Base-by-base conservation (phyloP, 1,140 invertebrate species). In the Cydia fagiglandana region DNA sequence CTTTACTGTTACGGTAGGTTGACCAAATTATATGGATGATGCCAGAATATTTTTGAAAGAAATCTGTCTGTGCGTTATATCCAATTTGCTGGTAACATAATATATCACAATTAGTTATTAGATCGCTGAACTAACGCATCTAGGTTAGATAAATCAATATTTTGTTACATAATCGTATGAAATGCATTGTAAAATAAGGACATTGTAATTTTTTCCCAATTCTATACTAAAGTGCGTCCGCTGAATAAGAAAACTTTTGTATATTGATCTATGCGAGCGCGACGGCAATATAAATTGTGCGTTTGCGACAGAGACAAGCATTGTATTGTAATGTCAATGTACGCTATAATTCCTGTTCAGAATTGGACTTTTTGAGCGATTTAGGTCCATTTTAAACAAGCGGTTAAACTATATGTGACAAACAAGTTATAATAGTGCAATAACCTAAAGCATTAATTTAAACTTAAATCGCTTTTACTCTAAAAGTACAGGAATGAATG, bases 91-190 rank as follows among this genome's bases (percentile, higher is more conserved):
- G 56, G 20, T 24, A 47, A 47, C 12, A 47, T 47, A 47, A 13
- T 47, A 47, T 47, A 53, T 61, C 20, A 61, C 20, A 20, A 61
- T 12, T 61, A 38, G 66, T 70, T 7, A 10, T 41, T 70, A 38
- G 34, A 41, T 70, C 66, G 64, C 30, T 68, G 34, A 45, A 41
- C 30, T 70, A 38, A 47, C 24, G 17, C 34, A 73, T 50, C 70
- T 34, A 41, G 20, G 6, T 15, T 45, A 50, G 1, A 53, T 7
- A 47, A 73, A 73, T 28, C 47, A 53, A 73, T 73, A 73, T 73
- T 73, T 73, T 73, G 73, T 73, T 73, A 73, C 73, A 50, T 50
- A 73, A 73, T 70, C 34, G n/a, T 70, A 70, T 45, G 4, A 70
- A 38, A 70, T 70, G 66, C 66, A 70, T 61, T 70, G 34, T 70